Conservation (phyloP, 1,140 invertebrate species). For the Bombus impatiens region DNA sequence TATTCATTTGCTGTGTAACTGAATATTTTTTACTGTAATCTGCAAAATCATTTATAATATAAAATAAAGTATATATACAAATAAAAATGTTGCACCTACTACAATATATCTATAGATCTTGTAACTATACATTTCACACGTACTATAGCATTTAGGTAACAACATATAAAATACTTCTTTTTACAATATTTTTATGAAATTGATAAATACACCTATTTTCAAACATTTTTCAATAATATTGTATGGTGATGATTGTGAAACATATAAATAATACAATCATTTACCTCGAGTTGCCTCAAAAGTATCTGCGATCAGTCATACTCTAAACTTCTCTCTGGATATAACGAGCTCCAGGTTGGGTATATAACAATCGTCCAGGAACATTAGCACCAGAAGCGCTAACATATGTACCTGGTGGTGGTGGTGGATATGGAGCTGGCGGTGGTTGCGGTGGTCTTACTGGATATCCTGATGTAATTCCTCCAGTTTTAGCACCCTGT, state of each 20-base stretch:
- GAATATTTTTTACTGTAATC: not conserved
- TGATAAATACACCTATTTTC: not conserved
- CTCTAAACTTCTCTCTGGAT: conserved; percentile 75
- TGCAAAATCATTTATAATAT: not conserved
- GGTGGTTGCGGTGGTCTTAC: conserved; percentile 81
- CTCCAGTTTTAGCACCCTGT: conserved; percentile 82
- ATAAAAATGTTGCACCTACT: not conserved
- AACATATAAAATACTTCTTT: conserved; percentile 2
- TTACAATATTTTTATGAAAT: not conserved
- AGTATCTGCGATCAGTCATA: not conserved
- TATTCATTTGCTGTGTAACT: not conserved
- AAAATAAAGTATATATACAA: conserved; percentile 10
- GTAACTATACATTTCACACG: not conserved
- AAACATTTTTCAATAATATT: not conserved
- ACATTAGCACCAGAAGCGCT: conserved; percentile 75
- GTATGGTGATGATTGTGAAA: not conserved
- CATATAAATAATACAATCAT: not conserved
- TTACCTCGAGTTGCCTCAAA: not conserved
- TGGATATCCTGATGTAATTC: conserved; percentile 84
- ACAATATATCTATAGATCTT: not conserved
- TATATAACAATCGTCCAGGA: conserved; percentile 76
- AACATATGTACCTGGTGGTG: conserved; percentile 76
- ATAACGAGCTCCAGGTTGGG: conserved; percentile 77
- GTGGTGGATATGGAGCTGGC: conserved; percentile 72
- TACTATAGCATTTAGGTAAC: not conserved